Evolutionary conservation across 2,888 invertebrate genomes (phyloP), one percentile per base, ranked within the genome.

Genomic region (Pasiphila rectangulata): DNA sequence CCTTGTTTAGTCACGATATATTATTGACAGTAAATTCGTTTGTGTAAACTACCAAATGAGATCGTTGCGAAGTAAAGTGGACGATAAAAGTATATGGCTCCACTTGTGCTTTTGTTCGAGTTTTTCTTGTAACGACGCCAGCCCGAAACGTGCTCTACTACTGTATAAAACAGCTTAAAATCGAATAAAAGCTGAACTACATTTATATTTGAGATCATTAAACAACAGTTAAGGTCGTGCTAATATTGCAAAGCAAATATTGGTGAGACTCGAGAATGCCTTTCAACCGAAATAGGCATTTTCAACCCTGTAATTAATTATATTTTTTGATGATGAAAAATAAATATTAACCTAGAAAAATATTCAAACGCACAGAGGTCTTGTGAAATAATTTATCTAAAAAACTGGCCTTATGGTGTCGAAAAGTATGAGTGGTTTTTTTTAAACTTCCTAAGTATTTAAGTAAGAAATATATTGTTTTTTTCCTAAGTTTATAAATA

Each of bases 1-100:
- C 24, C 20, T 30, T 37, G 30, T 7, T 42, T 36, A 30, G 20
- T 34, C 17, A 41, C 34, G 29, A 43, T 38, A 41, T 42, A 42
- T 46, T 42, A 43, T 43, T 43, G 51, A 46, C 37, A 49, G 40
- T 48, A 34, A 47, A 54, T 45, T 51, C 45, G 54, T 48, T 54
- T 54, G 48, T 43, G 46, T 51, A 46, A 46, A 47, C 42, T 56
- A 50, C 36, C 27, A 47, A 47, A 46, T 45, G 36, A 36, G 49
- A 47, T 55, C 38, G 46, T 40, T 35, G 19, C 23, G 49, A 51
- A 49, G 39, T 46, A 37, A 46, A 49, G 44, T 47, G 52, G 49
- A 50, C 49, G 32, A 42, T 55, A 47, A 50, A 55, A 39, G 6
- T 41, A 37, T 44, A 36, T 40, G 44, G 39, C 43, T 43, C 29